Evolutionary conservation across 2,888 invertebrate species (phyloP).

Genomic region (Dryomyza anilis): DNA sequence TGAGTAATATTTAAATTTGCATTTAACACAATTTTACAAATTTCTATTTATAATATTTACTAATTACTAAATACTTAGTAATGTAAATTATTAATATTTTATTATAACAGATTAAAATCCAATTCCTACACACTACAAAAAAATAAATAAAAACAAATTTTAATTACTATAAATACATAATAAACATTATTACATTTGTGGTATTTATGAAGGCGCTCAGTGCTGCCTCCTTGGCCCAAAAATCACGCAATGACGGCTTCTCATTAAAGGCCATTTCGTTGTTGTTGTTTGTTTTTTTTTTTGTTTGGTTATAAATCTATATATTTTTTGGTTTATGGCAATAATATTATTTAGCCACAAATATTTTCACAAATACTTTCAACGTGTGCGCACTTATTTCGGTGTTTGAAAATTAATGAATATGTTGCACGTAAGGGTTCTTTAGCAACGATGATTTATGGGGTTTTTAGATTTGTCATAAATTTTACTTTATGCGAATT

Average conservation of each 20-base stretch:
- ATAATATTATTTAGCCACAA: background rate
- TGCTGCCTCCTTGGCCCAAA: slow-evolving; percentile 56
- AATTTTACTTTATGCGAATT: no score
- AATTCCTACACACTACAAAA: no score
- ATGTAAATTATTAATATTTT: no score
- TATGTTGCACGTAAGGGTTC: background rate
- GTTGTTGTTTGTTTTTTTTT: slow-evolving; percentile 12
- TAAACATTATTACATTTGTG: slow-evolving; percentile 31
- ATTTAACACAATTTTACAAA: no score
- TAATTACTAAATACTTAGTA: no score
- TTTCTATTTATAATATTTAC: no score
- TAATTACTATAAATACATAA: no score
- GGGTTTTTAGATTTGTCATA: background rate
- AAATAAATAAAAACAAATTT: no score
- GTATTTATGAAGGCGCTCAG: slow-evolving; percentile 53
- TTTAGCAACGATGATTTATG: background rate
- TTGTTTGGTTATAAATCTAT: slow-evolving; percentile 10
- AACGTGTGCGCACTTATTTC: no score
- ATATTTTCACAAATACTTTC: background rate
- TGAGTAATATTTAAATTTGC: no score
- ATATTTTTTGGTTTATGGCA: background rate
- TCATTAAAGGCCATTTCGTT: slow-evolving; percentile 36
- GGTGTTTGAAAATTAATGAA: background rate
- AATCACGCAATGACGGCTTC: slow-evolving; percentile 47
- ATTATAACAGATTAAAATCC: no score